Base-by-base conservation (phyloP, 2,888 invertebrate genomes). In the Sinohyriopsis cumingii region DNA sequence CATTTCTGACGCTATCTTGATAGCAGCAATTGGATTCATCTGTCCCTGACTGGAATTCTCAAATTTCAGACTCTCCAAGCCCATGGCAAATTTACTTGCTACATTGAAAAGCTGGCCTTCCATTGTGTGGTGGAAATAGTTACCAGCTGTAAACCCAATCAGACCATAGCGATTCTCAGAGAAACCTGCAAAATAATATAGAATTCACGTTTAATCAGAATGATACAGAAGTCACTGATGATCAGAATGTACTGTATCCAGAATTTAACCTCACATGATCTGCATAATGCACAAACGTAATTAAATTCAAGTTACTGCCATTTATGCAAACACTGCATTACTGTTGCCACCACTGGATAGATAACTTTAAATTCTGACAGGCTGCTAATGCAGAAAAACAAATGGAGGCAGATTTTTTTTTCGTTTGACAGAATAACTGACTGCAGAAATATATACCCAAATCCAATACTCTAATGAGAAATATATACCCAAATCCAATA, bases 101-200 rank as follows among this genome's bases (percentile, higher is more conserved):
- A 78, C 76, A 62, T 83, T 85, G 72, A 89, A 83, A 45, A 87
- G 71, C 66, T 87, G 76, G 12, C 88, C 87, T 63, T 87, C 83
- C 71, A 89, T 84, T 6, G 97, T 92, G 75, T 94, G 94, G 65
- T 95, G 82, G 63, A 94, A 93, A 1, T 96, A 94, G 20, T 77
- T 94, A 78, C 92, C 90, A 0, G 96, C 96, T 22, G 96, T 96
- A 90, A 94, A 97, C 0, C 94, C 87, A 54, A 89, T 84, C 45
- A 90, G 68, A 0, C 96, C 93, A 91, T 95, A 97, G 80, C 95
- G 94, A 84, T 90, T 90, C 71, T 89, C 82, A 1, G 68, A 79
- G 55, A 90, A 78, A 20, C 88, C 90, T 84, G 75, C 33, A 71
- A 73, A 65, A 59, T 15, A 15, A 20, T 18, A 55, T 25, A 62